A percentile compares a stretch with the other conserved stretches of the same genome.
phyloP scores from a whole-genome alignment of 35 echinoderm and acorn worm genomes.

The Ophiothrix spiculata region DNA sequence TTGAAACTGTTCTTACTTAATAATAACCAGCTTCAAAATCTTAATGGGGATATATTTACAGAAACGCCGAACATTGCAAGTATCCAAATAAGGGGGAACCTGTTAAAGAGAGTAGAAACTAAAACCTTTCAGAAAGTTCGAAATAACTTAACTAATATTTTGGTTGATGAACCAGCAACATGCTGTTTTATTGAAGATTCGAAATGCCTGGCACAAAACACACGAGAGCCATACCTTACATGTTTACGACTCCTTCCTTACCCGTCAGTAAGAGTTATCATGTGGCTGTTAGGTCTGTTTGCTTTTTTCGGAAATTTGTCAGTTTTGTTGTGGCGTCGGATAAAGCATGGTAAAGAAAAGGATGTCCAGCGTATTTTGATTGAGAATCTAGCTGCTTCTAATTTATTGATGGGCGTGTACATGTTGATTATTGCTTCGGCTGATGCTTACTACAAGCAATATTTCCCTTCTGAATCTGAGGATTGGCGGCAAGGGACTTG shows the following conservation, averaged over 20 bases:
- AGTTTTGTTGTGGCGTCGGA: slow-evolving; percentile 30
- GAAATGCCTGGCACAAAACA: too few species aligned
- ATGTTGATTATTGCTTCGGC: slow-evolving; percentile 38
- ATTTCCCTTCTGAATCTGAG: slow-evolving; percentile 2
- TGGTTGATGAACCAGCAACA: too few species aligned
- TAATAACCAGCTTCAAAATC: too few species aligned
- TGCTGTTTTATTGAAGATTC: too few species aligned
- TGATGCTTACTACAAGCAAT: slow-evolving; percentile 26
- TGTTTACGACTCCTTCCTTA: slow-evolving; percentile 40
- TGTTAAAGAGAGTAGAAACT: not conserved
- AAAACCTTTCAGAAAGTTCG: not conserved
- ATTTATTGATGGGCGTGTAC: slow-evolving; percentile 68
- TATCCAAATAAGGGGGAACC: not conserved
- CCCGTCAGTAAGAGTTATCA: slow-evolving; percentile 7
- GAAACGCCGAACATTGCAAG: too few species aligned
- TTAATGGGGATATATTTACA: too few species aligned
- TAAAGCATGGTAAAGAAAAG: not conserved
- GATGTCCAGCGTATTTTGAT: slow-evolving; percentile 37
- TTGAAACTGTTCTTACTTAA: too few species aligned
- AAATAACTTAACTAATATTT: not conserved
- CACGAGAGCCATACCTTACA: slow-evolving; percentile 10
- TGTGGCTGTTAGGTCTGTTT: slow-evolving; percentile 45
- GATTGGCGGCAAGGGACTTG: slow-evolving; percentile 7
- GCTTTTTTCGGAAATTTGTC: slow-evolving; percentile 49
- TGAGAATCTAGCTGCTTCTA: slow-evolving; percentile 33